Evolutionary conservation across 92 coral and sea anemone genomes (phyloP).

Genomic region (Umimayanthus kanabou): DNA sequence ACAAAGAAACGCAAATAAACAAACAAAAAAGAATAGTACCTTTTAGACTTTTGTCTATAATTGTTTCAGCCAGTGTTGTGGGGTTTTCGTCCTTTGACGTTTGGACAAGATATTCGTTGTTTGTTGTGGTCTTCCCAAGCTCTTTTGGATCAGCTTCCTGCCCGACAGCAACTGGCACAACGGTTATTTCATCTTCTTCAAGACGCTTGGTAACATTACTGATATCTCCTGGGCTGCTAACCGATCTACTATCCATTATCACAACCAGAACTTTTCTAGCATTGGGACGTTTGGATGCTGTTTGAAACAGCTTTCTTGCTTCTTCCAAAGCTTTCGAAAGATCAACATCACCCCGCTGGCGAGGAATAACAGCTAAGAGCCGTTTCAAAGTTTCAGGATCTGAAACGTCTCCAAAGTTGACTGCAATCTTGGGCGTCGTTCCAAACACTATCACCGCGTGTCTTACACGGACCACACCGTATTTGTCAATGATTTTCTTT

Average conservation of each 20-base stretch:
- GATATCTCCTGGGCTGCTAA: constrained; percentile 46
- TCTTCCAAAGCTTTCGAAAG: constrained; percentile 57
- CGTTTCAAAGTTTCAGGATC: constrained; percentile 41
- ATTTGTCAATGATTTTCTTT: constrained; percentile 66
- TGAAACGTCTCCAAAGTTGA: constrained; percentile 51
- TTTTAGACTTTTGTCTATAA: constrained; percentile 70
- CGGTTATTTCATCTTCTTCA: constrained; percentile 60
- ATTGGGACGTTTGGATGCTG: constrained; percentile 18
- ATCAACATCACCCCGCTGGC: constrained; percentile 58
- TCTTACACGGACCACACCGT: constrained; percentile 52
- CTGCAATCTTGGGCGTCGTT: constrained; percentile 25
- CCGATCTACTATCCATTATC: constrained; percentile 57
- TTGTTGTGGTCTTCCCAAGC: constrained; percentile 50
- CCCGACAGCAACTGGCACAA: constrained; percentile 74
- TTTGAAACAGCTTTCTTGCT: constrained; percentile 39
- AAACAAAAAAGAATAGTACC: constrained; percentile 44
- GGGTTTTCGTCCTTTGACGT: constrained; percentile 6
- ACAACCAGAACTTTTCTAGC: constrained; percentile 52
- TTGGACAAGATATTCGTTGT: constrained; percentile 11
- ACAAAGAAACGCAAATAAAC: not conserved
- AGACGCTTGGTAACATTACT: constrained; percentile 66
- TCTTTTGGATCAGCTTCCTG: constrained; percentile 70
- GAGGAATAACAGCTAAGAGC: constrained; percentile 43
- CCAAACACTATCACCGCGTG: constrained; percentile 70
- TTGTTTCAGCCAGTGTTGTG: constrained; percentile 55